Evolutionary conservation across 2,113 vertebrate genomes (phyloP).

Genomic region (Oostethus manadensis): DNA sequence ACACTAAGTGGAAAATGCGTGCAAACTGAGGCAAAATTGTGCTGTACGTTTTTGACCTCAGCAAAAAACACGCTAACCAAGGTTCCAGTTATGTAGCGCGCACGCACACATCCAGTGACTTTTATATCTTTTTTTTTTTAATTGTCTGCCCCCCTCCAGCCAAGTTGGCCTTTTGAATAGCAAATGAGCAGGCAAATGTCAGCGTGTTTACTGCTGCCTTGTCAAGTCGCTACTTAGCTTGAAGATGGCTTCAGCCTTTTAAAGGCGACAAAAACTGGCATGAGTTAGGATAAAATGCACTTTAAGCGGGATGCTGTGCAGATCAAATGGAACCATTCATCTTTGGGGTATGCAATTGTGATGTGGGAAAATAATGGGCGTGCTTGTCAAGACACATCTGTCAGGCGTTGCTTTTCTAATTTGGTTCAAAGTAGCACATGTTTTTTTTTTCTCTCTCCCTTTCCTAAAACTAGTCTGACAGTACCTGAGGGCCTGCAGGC

Average conservation of each 20-base stretch:
- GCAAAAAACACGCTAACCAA: too few species aligned
- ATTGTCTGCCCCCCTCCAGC: slow-evolving; percentile 15
- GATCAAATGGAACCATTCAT: slow-evolving; percentile 19
- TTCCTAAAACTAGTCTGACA: not conserved
- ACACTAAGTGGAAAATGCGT: too few species aligned
- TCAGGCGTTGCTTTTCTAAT: slow-evolving; percentile 35
- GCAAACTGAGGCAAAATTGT: too few species aligned
- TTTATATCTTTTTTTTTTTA: too few species aligned
- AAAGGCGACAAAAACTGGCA: slow-evolving; percentile 40
- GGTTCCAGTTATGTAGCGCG: too few species aligned
- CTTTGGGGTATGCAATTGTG: slow-evolving; percentile 28
- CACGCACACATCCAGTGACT: too few species aligned
- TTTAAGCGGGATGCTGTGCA: too few species aligned
- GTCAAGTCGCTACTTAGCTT: slow-evolving; percentile 35
- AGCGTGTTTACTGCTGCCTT: slow-evolving; percentile 35
- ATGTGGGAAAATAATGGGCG: slow-evolving; percentile 1
- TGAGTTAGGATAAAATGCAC: too few species aligned
- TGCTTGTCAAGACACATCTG: slow-evolving; percentile 40
- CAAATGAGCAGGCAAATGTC: slow-evolving; percentile 62
- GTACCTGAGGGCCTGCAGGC: not conserved
- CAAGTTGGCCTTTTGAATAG: slow-evolving; percentile 42
- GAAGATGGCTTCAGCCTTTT: slow-evolving; percentile 34
- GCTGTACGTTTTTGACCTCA: too few species aligned
- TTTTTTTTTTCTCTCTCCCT: not conserved
- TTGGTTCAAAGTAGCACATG: slow-evolving; percentile 29